A percentile compares a stretch with the other conserved stretches of the same genome.
These are phyloP conservation scores for Microtus montanus DNA, from an alignment of 2,113 vertebrate species.

Conservation along the genomic window DNA sequence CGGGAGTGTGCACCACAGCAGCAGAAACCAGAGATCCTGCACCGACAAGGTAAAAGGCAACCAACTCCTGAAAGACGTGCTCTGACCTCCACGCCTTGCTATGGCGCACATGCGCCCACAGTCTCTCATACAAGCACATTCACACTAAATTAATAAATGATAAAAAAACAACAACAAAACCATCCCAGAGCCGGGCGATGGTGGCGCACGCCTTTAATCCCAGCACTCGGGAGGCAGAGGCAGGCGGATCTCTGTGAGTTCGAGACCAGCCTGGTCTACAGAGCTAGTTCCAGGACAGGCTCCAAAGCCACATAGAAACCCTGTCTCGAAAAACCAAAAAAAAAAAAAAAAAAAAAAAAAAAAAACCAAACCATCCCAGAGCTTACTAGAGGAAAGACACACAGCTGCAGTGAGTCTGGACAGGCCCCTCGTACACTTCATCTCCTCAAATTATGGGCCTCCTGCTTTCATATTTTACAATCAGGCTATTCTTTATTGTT, in stretches of 20 bases:
- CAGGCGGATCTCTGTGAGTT: too few relatives aligned
- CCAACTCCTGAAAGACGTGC: not conserved
- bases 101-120: not conserved
- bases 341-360: too few relatives aligned
- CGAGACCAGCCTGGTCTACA: too few relatives aligned
- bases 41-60: too few relatives aligned
- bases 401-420: not conserved
- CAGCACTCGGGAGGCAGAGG: too few relatives aligned
- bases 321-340: too few relatives aligned
- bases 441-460: constrained; percentile 14
- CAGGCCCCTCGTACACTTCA: constrained; percentile 3
- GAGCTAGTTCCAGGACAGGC: too few relatives aligned
- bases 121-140: not conserved
- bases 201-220: too few relatives aligned
- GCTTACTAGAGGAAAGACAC: not conserved
- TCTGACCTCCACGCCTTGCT: not conserved
- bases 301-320: too few relatives aligned
- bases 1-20: not conserved
- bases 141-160: not conserved
- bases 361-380: not conserved
- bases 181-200: not conserved
- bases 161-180: not conserved
- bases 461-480: constrained; percentile 26
- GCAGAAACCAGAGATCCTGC: not conserved
- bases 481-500: constrained; percentile 3